phyloP scores from a whole-genome alignment of 1,140 invertebrate species.

The Muscidifurax raptorellus region DNA sequence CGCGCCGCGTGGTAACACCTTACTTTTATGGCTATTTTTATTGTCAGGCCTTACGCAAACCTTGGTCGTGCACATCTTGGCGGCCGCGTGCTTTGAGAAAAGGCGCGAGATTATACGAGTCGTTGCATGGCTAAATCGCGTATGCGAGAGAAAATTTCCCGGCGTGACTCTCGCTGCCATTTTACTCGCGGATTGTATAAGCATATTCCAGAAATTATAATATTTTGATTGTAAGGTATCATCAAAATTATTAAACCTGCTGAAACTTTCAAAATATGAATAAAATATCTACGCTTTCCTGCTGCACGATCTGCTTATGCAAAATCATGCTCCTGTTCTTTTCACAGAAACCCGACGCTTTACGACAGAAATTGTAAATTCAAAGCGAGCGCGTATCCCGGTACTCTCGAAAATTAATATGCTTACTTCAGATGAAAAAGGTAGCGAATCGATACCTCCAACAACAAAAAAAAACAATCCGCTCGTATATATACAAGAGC shows the following conservation, averaged over 20 bases:
- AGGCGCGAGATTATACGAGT: constrained; percentile 48
- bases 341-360: neutral
- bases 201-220: neutral
- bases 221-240: neutral
- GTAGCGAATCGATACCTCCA: too few species aligned
- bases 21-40: constrained; percentile 71
- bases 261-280: neutral
- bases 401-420: too few species aligned
- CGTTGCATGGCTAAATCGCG: constrained; percentile 19
- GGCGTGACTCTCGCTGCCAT: neutral
- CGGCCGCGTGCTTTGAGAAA: constrained; percentile 37
- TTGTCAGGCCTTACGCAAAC: constrained; percentile 64
- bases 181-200: neutral
- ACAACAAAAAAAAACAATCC: neutral
- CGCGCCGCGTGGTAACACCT: constrained; percentile 65
- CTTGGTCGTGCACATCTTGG: constrained; percentile 49
- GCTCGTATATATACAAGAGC: too few species aligned
- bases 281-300: neutral
- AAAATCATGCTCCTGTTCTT: neutral
- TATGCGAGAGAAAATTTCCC: neutral
- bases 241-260: too few species aligned
- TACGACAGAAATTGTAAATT: neutral
- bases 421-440: neutral
- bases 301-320: neutral
- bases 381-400: neutral